Base-by-base conservation (phyloP, 2,797 vertebrate genomes). In the Amazonetta brasiliensis region DNA sequence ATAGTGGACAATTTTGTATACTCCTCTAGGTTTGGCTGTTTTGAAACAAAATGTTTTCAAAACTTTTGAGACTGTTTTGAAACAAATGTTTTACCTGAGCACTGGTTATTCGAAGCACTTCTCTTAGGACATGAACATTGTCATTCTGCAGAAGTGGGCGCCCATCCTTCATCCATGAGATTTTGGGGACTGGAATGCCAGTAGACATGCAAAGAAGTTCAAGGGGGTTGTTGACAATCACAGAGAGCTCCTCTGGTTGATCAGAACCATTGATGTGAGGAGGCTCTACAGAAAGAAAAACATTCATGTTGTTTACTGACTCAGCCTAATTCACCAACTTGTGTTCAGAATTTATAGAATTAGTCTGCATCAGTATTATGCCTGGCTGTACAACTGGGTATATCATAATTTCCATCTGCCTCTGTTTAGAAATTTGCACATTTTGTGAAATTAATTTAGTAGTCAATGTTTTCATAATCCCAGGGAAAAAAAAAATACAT, bases 131-230 rank as follows among this genome's bases (percentile, higher is more conserved):
- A 12, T 97, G 98, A 69, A 98, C 35, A 48, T 98, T 97, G 37
- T 98, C 98, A 2, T 95, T 98, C 92, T 98, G 98, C 39, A 98
- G 98, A 56, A 99, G 98, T 0, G 98, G 99, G 18, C 98, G 98
- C 18, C 99, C 99, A 71, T 99, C 99, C 97, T 99, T 99, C 98
- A 99, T 97, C 99, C 99, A 99, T 15, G 99, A 99, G 80, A 99
- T 96, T 94, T 98, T 98, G 64, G 99, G 99, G 20, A 97, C 41
- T 13, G 99, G 99, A 90, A 99, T 98, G 58, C 99, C 99, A 62
- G 98, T 98, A 62, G 98, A 98, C 71, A 98, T 84, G 93, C 99
- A 99, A 54, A 95, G 94, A 37, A 99, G 98, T 95, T 99, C 99
- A 87, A 99, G 96, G 22, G 98, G 98, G 31, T 98, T 98, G 97